These are phyloP conservation scores for Nothobranchius furzeri DNA, from an alignment of 2,113 vertebrate species.

Conservation along the genomic window DNA sequence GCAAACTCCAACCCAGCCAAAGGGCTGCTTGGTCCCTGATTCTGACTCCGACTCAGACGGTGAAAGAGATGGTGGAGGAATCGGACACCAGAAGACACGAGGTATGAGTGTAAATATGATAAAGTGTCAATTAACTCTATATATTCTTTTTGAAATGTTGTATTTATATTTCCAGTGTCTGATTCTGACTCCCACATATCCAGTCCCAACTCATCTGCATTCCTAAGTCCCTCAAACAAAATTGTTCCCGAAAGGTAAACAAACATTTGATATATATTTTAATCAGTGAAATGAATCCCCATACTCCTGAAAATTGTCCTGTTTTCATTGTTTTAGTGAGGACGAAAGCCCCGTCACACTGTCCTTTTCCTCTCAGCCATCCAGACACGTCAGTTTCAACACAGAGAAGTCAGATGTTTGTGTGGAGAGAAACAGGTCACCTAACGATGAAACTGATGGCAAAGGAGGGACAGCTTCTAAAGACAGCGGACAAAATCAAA, in stretches of 20 bases:
- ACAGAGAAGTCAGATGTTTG: conserved; percentile 40
- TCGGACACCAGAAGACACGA: conserved; percentile 17
- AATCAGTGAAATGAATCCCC: not conserved
- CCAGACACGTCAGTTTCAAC: conserved; percentile 43
- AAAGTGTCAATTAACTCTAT: not conserved
- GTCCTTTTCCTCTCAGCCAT: conserved; percentile 36
- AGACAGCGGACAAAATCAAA: conserved; percentile 11
- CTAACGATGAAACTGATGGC: conserved; percentile 43
- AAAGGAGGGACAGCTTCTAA: conserved; percentile 8
- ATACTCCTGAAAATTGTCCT: not conserved
- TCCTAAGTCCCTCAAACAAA: conserved; percentile 70
- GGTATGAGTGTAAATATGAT: conserved; percentile 36
- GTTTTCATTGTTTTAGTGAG: conserved; percentile 62
- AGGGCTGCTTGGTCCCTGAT: conserved; percentile 76
- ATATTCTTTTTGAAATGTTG: not conserved
- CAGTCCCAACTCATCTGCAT: conserved; percentile 66
- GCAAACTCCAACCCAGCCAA: conserved; percentile 57
- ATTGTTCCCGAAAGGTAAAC: conserved; percentile 78
- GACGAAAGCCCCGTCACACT: conserved; percentile 74
- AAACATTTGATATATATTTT: not conserved
- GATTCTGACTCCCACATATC: conserved; percentile 63
- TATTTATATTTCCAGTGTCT: conserved; percentile 52
- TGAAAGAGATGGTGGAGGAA: conserved; percentile 53
- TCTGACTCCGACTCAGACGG: conserved; percentile 86
- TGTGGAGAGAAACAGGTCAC: conserved; percentile 25